Evolutionary conservation across 2,113 vertebrate genomes (phyloP).

Genomic region (Cepphus grylle): DNA sequence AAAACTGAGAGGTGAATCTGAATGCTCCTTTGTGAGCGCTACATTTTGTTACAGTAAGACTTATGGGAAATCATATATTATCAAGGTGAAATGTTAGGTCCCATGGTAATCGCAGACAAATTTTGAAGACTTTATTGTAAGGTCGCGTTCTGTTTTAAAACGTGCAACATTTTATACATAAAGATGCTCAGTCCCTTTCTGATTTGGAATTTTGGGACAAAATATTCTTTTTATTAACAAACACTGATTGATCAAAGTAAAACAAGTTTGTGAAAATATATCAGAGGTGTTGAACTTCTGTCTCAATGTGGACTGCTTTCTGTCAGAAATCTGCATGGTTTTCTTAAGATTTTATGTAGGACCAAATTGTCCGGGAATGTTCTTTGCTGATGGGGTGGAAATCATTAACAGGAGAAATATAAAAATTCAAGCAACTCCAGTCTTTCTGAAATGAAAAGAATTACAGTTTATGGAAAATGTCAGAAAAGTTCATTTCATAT

Average conservation of each 20-base stretch:
- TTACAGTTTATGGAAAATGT: not conserved
- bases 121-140: not conserved
- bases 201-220: not conserved
- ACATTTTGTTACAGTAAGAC: not conserved
- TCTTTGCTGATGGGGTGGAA: not conserved
- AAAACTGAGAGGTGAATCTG: not conserved
- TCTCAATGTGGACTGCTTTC: not conserved
- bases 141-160: not conserved
- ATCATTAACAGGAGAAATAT: not conserved
- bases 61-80: not conserved
- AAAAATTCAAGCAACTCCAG: not conserved
- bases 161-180: not conserved
- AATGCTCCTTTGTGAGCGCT: not conserved
- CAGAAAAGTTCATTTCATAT: not conserved
- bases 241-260: not conserved
- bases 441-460: not conserved
- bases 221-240: not conserved
- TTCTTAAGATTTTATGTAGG: not conserved
- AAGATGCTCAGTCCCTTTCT: not conserved
- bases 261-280: not conserved
- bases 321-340: not conserved
- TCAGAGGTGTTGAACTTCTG: not conserved
- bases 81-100: not conserved
- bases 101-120: not conserved
- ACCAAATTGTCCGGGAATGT: rapidly evolving